Conservation (phyloP, 2,888 invertebrate genomes). For the Ophion ellenae region DNA sequence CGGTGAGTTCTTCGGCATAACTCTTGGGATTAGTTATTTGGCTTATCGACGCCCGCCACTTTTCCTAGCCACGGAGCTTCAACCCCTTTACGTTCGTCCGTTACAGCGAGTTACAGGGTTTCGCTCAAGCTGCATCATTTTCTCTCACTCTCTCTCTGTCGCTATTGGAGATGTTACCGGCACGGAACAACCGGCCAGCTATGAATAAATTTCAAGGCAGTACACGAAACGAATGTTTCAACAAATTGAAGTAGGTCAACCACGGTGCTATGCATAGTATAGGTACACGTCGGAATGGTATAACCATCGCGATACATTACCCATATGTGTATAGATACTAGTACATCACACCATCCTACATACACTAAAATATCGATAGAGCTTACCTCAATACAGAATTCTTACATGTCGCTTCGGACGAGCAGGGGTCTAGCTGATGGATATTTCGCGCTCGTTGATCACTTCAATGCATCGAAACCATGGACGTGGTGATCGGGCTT, state of each 20-base stretch:
- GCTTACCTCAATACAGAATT: conserved; percentile 33
- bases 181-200: conserved; percentile 59
- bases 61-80: conserved; percentile 49
- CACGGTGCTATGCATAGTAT: conserved; percentile 50
- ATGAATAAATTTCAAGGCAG: conserved; percentile 63
- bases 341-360: not conserved
- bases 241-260: conserved; percentile 65
- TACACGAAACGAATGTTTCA: conserved; percentile 64
- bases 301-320: conserved; percentile 24
- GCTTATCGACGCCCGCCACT: conserved; percentile 66
- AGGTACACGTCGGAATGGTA: conserved; percentile 26
- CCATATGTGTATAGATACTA: not conserved
- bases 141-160: conserved; percentile 14
- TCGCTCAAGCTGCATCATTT: conserved; percentile 32
- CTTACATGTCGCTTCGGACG: conserved; percentile 6
- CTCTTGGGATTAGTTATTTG: conserved; percentile 65
- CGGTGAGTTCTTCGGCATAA: conserved; percentile 49
- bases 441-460: conserved; percentile 2
- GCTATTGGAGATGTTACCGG: conserved; percentile 47
- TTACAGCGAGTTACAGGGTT: conserved; percentile 50
- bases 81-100: conserved; percentile 41
- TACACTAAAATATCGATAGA: conserved; percentile 14
- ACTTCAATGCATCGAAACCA: conserved; percentile 11
- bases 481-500: not conserved
- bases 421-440: not conserved